Evolutionary conservation across 2,113 vertebrate genomes (phyloP).

Genomic region (Camarhynchus parvulus): DNA sequence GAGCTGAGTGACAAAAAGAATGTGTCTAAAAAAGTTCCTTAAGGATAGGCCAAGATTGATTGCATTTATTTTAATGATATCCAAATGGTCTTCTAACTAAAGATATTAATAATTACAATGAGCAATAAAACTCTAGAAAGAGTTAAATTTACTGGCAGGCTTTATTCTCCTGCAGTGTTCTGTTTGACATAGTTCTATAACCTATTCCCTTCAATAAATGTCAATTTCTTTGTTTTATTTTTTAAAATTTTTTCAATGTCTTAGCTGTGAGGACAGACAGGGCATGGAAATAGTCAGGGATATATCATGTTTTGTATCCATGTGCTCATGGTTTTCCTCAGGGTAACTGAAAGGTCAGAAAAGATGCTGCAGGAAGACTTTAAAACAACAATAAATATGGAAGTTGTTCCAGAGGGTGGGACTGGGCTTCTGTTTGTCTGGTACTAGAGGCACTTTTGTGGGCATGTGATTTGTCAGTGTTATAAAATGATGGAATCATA

Average conservation of each 20-base stretch:
- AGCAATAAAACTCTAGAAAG: not conserved
- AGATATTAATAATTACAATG: constrained; percentile 10
- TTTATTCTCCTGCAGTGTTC: not conserved
- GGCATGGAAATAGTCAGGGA: not conserved
- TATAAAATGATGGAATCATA: not conserved
- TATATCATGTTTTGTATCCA: constrained; percentile 8
- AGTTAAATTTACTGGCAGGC: constrained; percentile 7
- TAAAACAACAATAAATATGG: not conserved
- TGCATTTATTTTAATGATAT: constrained; percentile 22
- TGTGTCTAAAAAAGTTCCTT: not conserved
- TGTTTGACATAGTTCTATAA: constrained; percentile 19
- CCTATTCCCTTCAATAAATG: constrained; percentile 42
- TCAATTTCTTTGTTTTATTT: constrained; percentile 16
- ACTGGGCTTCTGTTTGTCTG: not conserved
- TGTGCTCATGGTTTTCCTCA: not conserved
- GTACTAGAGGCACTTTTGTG: not conserved
- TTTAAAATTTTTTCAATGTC: not conserved
- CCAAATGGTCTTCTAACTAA: constrained; percentile 22
- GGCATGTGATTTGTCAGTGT: accelerated
- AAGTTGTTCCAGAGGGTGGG: not conserved
- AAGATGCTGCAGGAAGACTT: not conserved
- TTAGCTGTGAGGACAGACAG: constrained; percentile 33
- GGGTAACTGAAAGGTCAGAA: constrained; percentile 10
- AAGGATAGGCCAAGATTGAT: not conserved
- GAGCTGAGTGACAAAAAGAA: not conserved